Base-by-base conservation (phyloP, 2,797 vertebrate genomes). In the Peromyscus melanophrys region DNA sequence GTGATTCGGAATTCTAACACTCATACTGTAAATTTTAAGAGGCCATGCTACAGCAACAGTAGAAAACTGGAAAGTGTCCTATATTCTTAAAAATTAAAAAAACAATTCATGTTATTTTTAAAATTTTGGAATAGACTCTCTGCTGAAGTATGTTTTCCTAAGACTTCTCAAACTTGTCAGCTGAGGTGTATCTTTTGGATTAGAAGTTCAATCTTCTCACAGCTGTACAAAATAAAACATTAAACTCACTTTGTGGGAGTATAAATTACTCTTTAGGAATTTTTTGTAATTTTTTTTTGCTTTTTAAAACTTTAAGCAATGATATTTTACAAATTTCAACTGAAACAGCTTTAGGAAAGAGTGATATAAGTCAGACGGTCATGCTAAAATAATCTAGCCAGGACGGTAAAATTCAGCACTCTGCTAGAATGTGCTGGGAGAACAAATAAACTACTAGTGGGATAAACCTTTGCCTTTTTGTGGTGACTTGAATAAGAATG, bases 291-390 rank as follows among this genome's bases (percentile, higher is more conserved):
- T 63, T 31, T 13, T 65, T 12, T 65, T 31, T 13, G 4, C 29
- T 5, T 31, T 65, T 31, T 65, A 31, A 25, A 2, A 65, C 63
- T 93, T 89, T 75, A 49, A 65, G 12, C 46, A 89, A 96, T 52
- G 29, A 21, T 92, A 92, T 43, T 71, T 95, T 84, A 23, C 23
- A 96, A 76, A 6, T 57, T 46, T 95, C 80, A 87, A 46, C 91
- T 85, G 63, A 94, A 95, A 57, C 49, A 0, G 11, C 31, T 37
- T 16, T 25, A 76, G 43, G 37, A 94, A 92, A 96, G 27, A 81
- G 34, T 86, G 43, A 34, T 76, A 0, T 43, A 81, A 52, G 16
- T 40, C 59, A 87, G 21, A 91, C 55, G 13, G 21, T 78, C 31
- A 43, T 57, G 57, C 46, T n/a, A 27, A 84, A 52, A 89, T 77